phyloP scores from a whole-genome alignment of 2,797 vertebrate species.

The Poeciliopsis presidionis region DNA sequence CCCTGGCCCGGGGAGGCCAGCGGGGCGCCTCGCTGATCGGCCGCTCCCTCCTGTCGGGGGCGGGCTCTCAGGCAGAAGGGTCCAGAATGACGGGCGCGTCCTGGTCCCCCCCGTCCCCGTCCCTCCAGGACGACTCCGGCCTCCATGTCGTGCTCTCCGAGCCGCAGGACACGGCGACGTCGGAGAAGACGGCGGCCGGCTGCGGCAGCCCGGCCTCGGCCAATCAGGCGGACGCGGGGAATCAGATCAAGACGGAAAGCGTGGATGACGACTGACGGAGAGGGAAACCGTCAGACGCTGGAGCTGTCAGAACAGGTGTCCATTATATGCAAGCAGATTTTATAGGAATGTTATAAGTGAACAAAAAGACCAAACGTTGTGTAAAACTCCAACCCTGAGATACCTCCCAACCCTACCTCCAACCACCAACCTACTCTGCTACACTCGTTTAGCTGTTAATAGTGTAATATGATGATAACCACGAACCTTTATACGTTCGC shows the following conservation, averaged over 20 bases:
- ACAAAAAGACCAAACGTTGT: slow-evolving; percentile 77
- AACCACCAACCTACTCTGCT: slow-evolving; percentile 72
- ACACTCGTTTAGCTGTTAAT: slow-evolving; percentile 64
- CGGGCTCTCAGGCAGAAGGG: slow-evolving; percentile 66
- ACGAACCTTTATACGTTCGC: slow-evolving; percentile 42
- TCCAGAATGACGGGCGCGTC: slow-evolving; percentile 75
- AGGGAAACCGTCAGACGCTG: not conserved
- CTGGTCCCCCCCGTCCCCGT: slow-evolving; percentile 81
- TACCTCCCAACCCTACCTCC: slow-evolving; percentile 78
- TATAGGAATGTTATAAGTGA: slow-evolving; percentile 66
- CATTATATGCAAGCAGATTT: slow-evolving; percentile 74
- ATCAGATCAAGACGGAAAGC: slow-evolving; percentile 95
- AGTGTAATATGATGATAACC: slow-evolving; percentile 47
- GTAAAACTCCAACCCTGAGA: slow-evolving; percentile 71
- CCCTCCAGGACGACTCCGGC: slow-evolving; percentile 89
- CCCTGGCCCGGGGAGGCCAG: slow-evolving; percentile 65
- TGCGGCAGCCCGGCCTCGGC: slow-evolving; percentile 88
- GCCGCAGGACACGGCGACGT: slow-evolving; percentile 90
- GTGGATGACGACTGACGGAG: slow-evolving; percentile 92
- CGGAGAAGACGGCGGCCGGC: slow-evolving; percentile 92
- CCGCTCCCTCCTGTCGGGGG: slow-evolving; percentile 61
- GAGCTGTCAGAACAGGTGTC: slow-evolving; percentile 57
- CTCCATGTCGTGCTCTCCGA: slow-evolving; percentile 84
- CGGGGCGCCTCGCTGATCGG: slow-evolving; percentile 66
- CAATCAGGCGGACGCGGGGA: slow-evolving; percentile 77